Evolutionary conservation across 2,888 invertebrate genomes (phyloP), one percentile per base, ranked within the genome.

Genomic region (Bellardia bayeri): DNA sequence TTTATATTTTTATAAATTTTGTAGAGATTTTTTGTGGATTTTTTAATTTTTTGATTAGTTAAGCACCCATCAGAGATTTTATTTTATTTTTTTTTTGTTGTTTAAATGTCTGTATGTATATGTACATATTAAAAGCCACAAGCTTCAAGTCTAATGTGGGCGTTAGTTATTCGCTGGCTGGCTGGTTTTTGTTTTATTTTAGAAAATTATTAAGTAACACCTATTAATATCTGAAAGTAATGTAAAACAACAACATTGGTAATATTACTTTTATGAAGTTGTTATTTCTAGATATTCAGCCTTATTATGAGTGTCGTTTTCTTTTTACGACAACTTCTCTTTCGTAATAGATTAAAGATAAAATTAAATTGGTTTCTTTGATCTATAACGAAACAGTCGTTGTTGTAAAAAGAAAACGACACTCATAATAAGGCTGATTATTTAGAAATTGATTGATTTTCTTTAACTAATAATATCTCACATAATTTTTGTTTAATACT

Each of bases 1-100:
- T 88, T 88, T 80, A 54, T 23, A 23, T 23, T 71, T 37, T 23
- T 58, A 64, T 45, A 42, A 82, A 33, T 30, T 51, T 69, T 82
- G 74, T 63, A 11, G 56, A 30, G 58, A 45, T 68, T 85, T 74
- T 69, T 45, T 49, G 37, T 37, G 37, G 37, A 7, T 30, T 37
- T 58, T 58, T 30, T 45, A 23, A 23, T 54, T n/a, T 66, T 37
- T n/a, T 58, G 11, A 63, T 6, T 8, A 2, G 23, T 64, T 64
- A 78, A 72, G 78, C 83, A 83, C 78, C 83, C 71, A 72, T 72
- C 64, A 66, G 78, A 23, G 83, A 88, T 87, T 88, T 88, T 74
- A 63, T 71, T 71, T 30, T 11, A 80, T 23, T 30, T 63, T 78
- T 56, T 69, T 51, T 16, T 61, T 64, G 0, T 51, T 33, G 7